phyloP scores from a whole-genome alignment of 2,797 vertebrate genomes.

The Tragelaphus oryx region DNA sequence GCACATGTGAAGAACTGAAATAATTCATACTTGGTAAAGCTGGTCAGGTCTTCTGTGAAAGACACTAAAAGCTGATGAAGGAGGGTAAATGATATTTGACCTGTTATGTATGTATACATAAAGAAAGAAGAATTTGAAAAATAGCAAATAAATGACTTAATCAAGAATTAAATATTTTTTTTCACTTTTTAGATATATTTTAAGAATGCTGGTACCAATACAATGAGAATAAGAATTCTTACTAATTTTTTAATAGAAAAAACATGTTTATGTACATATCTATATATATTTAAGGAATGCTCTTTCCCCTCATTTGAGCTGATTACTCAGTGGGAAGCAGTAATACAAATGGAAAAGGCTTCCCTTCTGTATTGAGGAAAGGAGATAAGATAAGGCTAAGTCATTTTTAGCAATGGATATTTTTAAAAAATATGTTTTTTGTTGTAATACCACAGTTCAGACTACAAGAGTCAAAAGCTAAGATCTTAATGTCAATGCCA shows the following conservation, averaged over 20 bases:
- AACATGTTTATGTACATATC: conserved; percentile 60
- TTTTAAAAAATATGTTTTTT: conserved; percentile 60
- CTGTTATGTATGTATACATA: neutral
- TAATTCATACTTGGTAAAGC: neutral
- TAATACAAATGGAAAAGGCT: conserved; percentile 18
- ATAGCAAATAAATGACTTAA: neutral
- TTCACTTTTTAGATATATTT: conserved; percentile 23
- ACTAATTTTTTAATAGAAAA: conserved; percentile 65
- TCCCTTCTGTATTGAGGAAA: conserved; percentile 45
- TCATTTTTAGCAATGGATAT: conserved; percentile 64
- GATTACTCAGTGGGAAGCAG: conserved; percentile 25
- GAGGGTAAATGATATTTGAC: neutral
- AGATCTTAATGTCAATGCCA: conserved; percentile 56
- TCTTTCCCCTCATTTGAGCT: neutral
- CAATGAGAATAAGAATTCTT: conserved; percentile 9
- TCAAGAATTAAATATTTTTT: conserved; percentile 43
- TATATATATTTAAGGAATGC: conserved; percentile 42
- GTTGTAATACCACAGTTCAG: conserved; percentile 57
- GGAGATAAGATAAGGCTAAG: conserved; percentile 66
- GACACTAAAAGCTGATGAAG: neutral
- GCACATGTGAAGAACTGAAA: neutral
- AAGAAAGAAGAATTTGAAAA: neutral
- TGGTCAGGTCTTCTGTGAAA: neutral
- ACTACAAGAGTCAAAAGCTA: conserved; percentile 59
- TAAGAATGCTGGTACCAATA: conserved; percentile 32